Percentiles rank a stretch among this genome's conserved stretches.
Evolutionary conservation across 1,140 invertebrate genomes (phyloP).

Genomic region (Drosophila ogumai): DNA sequence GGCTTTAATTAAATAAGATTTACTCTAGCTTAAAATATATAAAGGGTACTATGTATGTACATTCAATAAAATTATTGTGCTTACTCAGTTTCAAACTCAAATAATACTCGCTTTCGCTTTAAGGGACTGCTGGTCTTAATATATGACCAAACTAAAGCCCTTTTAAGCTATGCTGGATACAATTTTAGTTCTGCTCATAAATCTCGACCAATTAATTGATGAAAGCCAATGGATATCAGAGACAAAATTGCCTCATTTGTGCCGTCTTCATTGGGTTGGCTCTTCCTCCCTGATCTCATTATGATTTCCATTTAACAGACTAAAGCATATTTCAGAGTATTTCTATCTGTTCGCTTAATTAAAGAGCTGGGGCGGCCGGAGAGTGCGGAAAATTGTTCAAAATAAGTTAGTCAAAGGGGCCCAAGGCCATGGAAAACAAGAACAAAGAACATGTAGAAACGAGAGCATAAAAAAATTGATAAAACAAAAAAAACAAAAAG

Average conservation of each 20-base stretch:
- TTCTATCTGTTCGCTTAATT: conserved; percentile 74
- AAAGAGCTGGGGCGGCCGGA: conserved; percentile 30
- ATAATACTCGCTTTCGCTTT: neutral
- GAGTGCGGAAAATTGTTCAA: conserved; percentile 59
- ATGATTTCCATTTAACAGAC: conserved; percentile 62
- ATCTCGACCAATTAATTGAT: conserved; percentile 35
- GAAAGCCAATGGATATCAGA: conserved; percentile 36
- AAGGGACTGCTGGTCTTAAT: neutral
- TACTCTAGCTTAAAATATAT: neutral
- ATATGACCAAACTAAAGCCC: neutral
- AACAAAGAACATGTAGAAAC: conserved; percentile 56
- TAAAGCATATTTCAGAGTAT: conserved; percentile 68
- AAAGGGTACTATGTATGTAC: neutral
- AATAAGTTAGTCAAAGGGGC: conserved; percentile 80
- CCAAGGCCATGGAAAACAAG: conserved; percentile 63
- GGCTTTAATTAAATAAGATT: conserved; percentile 68
- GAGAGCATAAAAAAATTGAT: conserved; percentile 52
- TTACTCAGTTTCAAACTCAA: neutral
- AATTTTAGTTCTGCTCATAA: conserved; percentile 11
- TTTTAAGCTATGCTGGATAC: conserved; percentile 5
- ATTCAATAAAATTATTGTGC: neutral
- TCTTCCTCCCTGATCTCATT: conserved; percentile 65
- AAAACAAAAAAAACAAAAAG: too few species aligned
- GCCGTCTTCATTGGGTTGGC: conserved; percentile 22
- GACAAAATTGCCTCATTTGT: conserved; percentile 34